Evolutionary conservation across 2,113 vertebrate genomes (phyloP).

Genomic region (Gymnobelideus leadbeateri): DNA sequence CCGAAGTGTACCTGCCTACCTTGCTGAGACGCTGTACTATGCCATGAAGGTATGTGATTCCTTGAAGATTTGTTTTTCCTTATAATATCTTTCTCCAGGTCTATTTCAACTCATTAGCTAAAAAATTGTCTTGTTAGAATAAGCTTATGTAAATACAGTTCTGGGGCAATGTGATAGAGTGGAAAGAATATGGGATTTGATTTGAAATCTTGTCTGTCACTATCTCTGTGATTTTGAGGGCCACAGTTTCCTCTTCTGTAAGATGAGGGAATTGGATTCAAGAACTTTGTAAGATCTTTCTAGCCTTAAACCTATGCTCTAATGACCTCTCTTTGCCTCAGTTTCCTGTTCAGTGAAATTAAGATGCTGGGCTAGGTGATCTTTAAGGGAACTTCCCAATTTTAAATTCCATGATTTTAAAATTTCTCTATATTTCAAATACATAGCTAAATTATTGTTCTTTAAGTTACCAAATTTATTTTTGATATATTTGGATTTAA

Average conservation of each 20-base stretch:
- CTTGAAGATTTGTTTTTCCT: neutral
- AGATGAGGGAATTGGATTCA: neutral
- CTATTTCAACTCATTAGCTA: neutral
- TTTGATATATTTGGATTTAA: neutral
- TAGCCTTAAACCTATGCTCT: neutral
- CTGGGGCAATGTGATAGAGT: neutral
- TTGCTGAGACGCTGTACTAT: conserved; percentile 91
- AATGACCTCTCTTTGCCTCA: neutral
- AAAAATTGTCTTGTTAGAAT: neutral
- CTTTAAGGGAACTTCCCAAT: neutral
- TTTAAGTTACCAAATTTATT: neutral
- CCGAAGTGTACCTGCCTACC: conserved; percentile 91
- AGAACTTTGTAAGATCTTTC: neutral
- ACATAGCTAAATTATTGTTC: neutral
- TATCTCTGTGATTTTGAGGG: neutral
- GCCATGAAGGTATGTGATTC: conserved; percentile 91
- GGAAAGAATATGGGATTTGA: neutral
- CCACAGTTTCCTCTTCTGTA: neutral
- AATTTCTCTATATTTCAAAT: neutral
- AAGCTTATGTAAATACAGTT: neutral
- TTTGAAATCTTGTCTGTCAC: neutral
- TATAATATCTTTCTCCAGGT: neutral
- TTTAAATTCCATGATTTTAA: neutral
- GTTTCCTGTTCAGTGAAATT: neutral
- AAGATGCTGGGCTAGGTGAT: neutral